A percentile compares a stretch with the other conserved stretches of the same genome.
phyloP scores from a whole-genome alignment of 2,888 invertebrate species.

The Perizoma affinitatum region DNA sequence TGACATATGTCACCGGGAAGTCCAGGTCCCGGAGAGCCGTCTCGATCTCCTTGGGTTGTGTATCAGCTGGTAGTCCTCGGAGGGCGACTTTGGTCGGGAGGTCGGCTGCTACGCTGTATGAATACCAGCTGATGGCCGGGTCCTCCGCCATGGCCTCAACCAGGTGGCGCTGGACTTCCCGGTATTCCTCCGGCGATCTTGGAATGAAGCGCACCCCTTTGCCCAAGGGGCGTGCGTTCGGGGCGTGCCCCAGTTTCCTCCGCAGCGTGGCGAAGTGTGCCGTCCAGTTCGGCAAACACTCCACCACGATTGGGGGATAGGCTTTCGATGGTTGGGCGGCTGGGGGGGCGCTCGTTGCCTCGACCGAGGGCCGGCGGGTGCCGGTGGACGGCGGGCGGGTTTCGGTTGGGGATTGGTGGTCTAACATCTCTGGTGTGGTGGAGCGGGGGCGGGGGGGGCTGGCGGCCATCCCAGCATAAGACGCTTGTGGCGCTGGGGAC shows the following conservation, averaged over 20 bases:
- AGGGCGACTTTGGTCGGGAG: not conserved
- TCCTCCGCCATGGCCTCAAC: not conserved
- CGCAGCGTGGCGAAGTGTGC: slow-evolving; percentile 1
- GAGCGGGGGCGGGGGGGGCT: no score
- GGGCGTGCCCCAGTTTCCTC: slow-evolving; percentile 3
- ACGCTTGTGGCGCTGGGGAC: no score
- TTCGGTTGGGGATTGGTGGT: no score
- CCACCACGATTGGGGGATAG: slow-evolving; percentile 6
- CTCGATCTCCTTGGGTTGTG: no score
- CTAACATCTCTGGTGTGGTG: no score
- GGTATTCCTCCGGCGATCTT: not conserved
- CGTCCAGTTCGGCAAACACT: slow-evolving; percentile 7
- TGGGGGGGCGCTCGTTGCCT: not conserved
- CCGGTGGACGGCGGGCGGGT: no score
- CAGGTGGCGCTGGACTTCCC: not conserved
- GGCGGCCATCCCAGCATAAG: no score
- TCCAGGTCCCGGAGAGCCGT: no score
- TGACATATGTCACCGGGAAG: no score
- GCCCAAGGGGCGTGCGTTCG: slow-evolving; percentile 19
- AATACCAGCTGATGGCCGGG: not conserved
- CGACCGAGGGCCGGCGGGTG: no score
- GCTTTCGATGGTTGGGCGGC: no score
- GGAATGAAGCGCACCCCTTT: no score
- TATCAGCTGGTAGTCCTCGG: not conserved
- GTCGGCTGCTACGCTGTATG: not conserved